Percentiles rank a stretch among this genome's conserved stretches.
These are phyloP conservation scores for Pygoscelis antarcticus DNA, from an alignment of 2,113 vertebrate species.

Conservation along the genomic window DNA sequence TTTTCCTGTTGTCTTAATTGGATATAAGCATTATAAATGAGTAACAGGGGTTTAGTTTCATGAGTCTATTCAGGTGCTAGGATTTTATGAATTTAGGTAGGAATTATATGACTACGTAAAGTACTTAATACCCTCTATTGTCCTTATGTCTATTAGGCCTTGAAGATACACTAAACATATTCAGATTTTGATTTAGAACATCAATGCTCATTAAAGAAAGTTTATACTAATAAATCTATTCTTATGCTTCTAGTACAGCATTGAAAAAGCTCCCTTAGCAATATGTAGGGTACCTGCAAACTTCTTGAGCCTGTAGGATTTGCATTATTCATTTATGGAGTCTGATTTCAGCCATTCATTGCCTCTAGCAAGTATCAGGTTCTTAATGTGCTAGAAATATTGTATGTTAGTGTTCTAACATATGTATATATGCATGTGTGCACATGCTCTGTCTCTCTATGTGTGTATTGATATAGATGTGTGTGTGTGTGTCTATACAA, in stretches of 20 bases:
- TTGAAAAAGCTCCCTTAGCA: not conserved
- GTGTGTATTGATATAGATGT: rapidly evolving
- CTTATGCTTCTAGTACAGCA: not conserved
- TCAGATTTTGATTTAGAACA: not conserved
- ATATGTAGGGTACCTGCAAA: not conserved
- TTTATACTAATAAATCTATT: not conserved
- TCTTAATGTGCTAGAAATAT: not conserved
- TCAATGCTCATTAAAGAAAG: not conserved
- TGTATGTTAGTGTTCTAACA: not conserved
- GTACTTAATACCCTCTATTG: not conserved
- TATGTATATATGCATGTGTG: rapidly evolving
- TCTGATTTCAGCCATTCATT: not conserved
- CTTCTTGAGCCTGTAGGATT: not conserved
- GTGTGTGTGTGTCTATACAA: not conserved
- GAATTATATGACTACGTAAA: not conserved
- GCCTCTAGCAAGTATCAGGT: not conserved
- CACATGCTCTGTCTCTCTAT: not conserved
- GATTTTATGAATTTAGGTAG: not conserved
- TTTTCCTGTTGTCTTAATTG: not conserved
- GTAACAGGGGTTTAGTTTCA: not conserved
- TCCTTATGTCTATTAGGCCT: not conserved
- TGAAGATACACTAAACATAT: not conserved
- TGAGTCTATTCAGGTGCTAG: not conserved
- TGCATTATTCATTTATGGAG: not conserved
- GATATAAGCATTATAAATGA: not conserved